Conservation (phyloP, 1,140 invertebrate genomes). For the Drosophila lini region DNA sequence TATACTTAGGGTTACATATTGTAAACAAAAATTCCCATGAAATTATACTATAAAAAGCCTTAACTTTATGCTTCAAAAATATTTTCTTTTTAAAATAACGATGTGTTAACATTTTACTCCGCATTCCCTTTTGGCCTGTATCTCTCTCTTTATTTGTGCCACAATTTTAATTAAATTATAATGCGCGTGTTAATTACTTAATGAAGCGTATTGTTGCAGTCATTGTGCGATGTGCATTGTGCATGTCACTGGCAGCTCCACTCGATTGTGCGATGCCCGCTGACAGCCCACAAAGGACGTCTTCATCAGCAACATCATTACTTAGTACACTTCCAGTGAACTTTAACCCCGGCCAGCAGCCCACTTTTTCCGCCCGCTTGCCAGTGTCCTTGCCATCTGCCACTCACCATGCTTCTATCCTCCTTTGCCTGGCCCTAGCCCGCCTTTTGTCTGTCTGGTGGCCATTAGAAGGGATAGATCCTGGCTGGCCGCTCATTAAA, state of each 20-base stretch:
- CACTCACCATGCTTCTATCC: neutral
- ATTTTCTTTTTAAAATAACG: neutral
- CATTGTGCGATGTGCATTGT: conserved; percentile 44
- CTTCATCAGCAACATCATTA: conserved; percentile 38
- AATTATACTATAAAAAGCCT: neutral
- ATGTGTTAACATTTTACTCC: conserved; percentile 5
- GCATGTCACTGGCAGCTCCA: conserved; percentile 59
- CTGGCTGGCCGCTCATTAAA: conserved; percentile 37
- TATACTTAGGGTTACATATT: no score
- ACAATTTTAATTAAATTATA: conserved; percentile 72
- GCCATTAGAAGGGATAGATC: conserved; percentile 27
- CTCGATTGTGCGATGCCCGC: conserved; percentile 41
- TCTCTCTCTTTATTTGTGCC: conserved; percentile 30
- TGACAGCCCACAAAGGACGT: conserved; percentile 69
- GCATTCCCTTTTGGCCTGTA: neutral
- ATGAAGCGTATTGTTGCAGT: conserved; percentile 69
- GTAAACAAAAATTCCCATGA: neutral
- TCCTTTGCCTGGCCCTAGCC: conserved; percentile 9
- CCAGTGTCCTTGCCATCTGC: conserved; percentile 16
- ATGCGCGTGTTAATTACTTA: conserved; percentile 73
- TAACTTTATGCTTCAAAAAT: neutral
- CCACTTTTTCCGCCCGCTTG: conserved; percentile 10
- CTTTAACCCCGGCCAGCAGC: conserved; percentile 18
- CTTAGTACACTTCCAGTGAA: conserved; percentile 15
- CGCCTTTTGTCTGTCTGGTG: conserved; percentile 45